These are phyloP conservation scores for Anguilla anguilla DNA, from an alignment of 2,797 vertebrate species.

Conservation along the genomic window DNA sequence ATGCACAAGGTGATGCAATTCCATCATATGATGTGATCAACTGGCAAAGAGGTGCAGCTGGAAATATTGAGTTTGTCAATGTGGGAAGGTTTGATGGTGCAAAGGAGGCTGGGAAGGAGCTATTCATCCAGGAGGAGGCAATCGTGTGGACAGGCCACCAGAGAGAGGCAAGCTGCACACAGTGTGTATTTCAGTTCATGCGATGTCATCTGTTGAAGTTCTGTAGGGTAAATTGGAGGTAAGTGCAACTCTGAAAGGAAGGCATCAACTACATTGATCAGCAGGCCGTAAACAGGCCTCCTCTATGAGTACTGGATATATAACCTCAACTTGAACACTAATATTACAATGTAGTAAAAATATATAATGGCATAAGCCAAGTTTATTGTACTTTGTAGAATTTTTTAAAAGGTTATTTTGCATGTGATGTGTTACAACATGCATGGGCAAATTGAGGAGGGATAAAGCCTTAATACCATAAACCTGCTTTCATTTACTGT, in stretches of 20 bases:
- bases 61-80: constrained; percentile 70
- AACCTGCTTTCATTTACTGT: no score
- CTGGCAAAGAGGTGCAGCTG: constrained; percentile 69
- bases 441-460: no score
- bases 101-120: constrained; percentile 63
- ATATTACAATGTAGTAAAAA: not conserved
- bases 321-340: not conserved
- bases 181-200: constrained; percentile 73
- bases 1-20: constrained; percentile 71
- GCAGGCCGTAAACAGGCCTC: not conserved
- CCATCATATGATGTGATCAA: constrained; percentile 76
- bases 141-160: constrained; percentile 74
- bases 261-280: constrained; percentile 37
- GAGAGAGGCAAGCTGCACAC: constrained; percentile 77
- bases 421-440: no score
- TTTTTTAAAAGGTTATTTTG: no score
- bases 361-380: no score
- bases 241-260: constrained; percentile 52
- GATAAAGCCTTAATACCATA: no score
- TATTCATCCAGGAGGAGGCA: constrained; percentile 68
- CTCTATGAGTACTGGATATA: no score
- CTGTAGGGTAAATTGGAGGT: constrained; percentile 74
- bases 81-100: constrained; percentile 75
- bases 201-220: constrained; percentile 75
- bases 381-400: no score